phyloP scores from a whole-genome alignment of 2,888 invertebrate species.

The Ischnus inquisitorius region DNA sequence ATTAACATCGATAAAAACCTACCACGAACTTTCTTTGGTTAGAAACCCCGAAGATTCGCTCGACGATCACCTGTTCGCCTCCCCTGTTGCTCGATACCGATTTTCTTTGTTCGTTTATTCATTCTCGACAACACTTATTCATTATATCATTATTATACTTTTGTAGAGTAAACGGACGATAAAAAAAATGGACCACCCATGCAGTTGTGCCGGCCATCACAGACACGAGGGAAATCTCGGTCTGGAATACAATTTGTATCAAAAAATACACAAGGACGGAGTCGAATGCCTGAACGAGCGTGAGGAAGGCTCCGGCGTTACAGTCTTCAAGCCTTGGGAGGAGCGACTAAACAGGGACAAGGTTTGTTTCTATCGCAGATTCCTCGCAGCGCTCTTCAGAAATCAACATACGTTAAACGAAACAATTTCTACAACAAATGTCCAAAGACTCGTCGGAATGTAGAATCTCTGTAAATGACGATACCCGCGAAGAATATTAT shows the following conservation, averaged over 20 bases:
- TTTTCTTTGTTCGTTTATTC: neutral
- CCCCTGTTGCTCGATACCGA: neutral
- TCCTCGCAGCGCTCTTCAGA: too few relatives aligned
- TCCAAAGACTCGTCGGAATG: too few relatives aligned
- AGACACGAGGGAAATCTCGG: slow-evolving; percentile 88
- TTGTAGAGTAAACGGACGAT: neutral
- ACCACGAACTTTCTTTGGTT: too few relatives aligned
- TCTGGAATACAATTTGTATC: slow-evolving; percentile 93
- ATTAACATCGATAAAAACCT: neutral
- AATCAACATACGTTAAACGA: too few relatives aligned
- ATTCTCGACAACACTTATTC: neutral
- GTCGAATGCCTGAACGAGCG: slow-evolving; percentile 97
- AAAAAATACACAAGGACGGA: slow-evolving; percentile 95
- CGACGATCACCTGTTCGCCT: slow-evolving; percentile 25
- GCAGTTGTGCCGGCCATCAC: slow-evolving; percentile 78
- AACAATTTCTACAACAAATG: too few relatives aligned
- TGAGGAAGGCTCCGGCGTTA: slow-evolving; percentile 94
- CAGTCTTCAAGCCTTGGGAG: slow-evolving; percentile 97
- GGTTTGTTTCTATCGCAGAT: slow-evolving; percentile 86
- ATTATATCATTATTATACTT: neutral
- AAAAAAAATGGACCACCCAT: slow-evolving; percentile 77
- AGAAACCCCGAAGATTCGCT: slow-evolving; percentile 1
- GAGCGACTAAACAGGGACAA: slow-evolving; percentile 91
- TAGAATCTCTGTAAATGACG: too few relatives aligned
- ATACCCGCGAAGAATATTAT: too few relatives aligned